Conservation (phyloP, 37 sponge, comb jelly and placozoan genomes). For the Geodia barretti region DNA sequence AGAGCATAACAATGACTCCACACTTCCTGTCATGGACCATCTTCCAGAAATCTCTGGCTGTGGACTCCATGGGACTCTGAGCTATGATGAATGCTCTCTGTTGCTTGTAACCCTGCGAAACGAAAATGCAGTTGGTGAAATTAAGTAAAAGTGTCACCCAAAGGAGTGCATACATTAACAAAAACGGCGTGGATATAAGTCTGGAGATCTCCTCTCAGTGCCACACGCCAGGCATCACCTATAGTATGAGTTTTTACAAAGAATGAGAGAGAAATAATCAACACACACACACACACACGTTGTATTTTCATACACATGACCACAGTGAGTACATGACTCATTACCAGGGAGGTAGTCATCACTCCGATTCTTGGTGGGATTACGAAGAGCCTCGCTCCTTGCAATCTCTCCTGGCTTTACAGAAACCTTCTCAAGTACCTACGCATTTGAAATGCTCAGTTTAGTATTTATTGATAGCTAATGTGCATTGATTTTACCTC, state of each 20-base stretch:
- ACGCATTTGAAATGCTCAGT: not conserved
- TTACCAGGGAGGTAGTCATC: slow-evolving; percentile 27
- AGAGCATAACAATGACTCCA: slow-evolving; percentile 44
- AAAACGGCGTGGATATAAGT: slow-evolving; percentile 63
- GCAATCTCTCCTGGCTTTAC: slow-evolving; percentile 18
- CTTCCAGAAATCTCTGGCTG: slow-evolving; percentile 67
- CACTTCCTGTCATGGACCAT: slow-evolving; percentile 41
- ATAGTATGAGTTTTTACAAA: too few relatives aligned
- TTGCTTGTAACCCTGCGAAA: slow-evolving; percentile 62
- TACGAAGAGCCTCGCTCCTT: not conserved
- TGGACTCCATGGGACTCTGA: slow-evolving; percentile 56
- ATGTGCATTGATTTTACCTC: too few relatives aligned
- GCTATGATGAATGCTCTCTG: slow-evolving; percentile 71
- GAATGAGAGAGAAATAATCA: too few relatives aligned
- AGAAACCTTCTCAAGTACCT: slow-evolving; percentile 43
- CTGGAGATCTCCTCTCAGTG: slow-evolving; percentile 39
- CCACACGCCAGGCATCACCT: slow-evolving; percentile 39
- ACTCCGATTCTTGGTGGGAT: slow-evolving; percentile 39
- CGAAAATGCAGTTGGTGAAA: not conserved
- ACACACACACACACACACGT: too few relatives aligned
- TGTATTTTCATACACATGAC: too few relatives aligned
- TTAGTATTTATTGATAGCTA: too few relatives aligned
- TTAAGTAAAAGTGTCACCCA: too few relatives aligned
- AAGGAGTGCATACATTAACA: slow-evolving; percentile 47
- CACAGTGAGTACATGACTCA: too few relatives aligned